phyloP scores from a whole-genome alignment of 92 coral and sea anemone genomes.

The Palythoa grandis region DNA sequence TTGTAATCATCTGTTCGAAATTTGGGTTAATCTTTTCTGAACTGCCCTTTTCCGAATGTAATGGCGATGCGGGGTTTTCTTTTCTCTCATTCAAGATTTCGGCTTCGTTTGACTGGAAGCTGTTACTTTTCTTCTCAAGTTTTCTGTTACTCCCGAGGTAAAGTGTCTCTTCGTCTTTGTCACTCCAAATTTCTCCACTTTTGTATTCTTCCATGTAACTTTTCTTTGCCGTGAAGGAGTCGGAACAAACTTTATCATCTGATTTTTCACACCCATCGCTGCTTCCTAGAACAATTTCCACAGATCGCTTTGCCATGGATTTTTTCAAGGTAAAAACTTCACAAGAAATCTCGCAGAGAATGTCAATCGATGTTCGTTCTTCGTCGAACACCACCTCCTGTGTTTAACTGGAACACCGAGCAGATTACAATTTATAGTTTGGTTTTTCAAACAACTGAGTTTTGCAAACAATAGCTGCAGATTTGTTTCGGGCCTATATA shows the following conservation, averaged over 20 bases:
- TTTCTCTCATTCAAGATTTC: neutral
- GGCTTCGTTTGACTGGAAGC: neutral
- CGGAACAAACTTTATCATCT: constrained; percentile 19
- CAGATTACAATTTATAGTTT: constrained; percentile 67
- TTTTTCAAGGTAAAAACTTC: neutral
- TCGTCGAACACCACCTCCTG: constrained; percentile 35
- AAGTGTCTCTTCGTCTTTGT: constrained; percentile 20
- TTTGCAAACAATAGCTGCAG: constrained; percentile 68
- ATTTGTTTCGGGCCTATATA: constrained; percentile 69
- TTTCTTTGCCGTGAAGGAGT: constrained; percentile 11
- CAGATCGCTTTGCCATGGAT: constrained; percentile 17
- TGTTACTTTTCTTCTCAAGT: neutral
- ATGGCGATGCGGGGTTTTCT: neutral
- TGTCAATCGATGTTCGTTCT: neutral
- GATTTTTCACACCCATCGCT: constrained; percentile 21
- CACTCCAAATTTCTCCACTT: neutral
- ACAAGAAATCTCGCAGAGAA: neutral
- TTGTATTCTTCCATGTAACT: neutral
- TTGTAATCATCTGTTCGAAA: constrained; percentile 33
- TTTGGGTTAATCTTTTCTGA: constrained; percentile 30
- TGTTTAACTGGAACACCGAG: constrained; percentile 7
- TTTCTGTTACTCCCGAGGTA: neutral
- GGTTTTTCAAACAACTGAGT: constrained; percentile 70
- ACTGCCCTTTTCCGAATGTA: neutral
- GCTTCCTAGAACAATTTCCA: neutral